Conservation (phyloP, 2,113 vertebrate species). For the Pangasianodon gigas region DNA sequence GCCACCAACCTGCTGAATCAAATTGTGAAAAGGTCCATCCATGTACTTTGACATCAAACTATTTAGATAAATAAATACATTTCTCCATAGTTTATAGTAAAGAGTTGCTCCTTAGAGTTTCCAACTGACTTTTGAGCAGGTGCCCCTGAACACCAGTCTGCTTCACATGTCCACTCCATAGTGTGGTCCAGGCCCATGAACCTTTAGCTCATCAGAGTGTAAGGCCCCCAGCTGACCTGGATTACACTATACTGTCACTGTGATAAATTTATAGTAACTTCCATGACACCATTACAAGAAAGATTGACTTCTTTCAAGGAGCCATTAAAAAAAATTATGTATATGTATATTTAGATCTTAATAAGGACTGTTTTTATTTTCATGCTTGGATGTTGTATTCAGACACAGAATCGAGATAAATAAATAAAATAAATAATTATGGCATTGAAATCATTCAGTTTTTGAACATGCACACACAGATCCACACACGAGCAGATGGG, state of each 20-base stretch:
- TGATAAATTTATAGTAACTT: conserved; percentile 6
- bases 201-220: conserved; percentile 36
- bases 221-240: conserved; percentile 23
- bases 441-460: not conserved
- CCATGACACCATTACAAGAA: not conserved
- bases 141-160: conserved; percentile 23
- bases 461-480: conserved; percentile 10
- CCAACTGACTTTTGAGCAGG: conserved; percentile 5
- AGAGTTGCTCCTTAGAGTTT: not conserved
- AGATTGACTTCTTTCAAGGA: not conserved
- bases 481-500: conserved; percentile 63
- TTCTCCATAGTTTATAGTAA: not conserved
- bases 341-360: not conserved
- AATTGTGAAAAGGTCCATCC: not conserved
- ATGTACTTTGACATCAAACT: not conserved
- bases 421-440: not conserved
- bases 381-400: not conserved
- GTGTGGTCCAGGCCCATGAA: conserved; percentile 28
- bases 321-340: not conserved
- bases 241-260: conserved; percentile 20
- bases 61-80: not conserved
- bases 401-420: not conserved
- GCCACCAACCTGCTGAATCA: not conserved
- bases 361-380: not conserved
- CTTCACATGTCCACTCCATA: conserved; percentile 1